Base-by-base conservation (phyloP, 2,113 vertebrate species). In the Gnathonemus echidnorhynchus region DNA sequence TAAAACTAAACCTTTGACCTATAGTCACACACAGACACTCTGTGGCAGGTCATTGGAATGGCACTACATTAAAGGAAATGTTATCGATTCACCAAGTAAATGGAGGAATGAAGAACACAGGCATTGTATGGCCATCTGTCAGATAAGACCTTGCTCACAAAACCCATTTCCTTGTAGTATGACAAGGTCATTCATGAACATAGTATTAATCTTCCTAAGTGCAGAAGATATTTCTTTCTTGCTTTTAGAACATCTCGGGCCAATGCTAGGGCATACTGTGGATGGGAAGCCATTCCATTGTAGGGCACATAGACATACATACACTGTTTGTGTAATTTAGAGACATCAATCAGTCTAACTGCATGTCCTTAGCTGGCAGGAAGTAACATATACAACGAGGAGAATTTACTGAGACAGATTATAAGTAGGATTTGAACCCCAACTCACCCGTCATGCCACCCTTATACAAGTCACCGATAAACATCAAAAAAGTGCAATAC, bases 161-260 rank as follows among this genome's bases (percentile, higher is more conserved):
- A 83, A 39, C 53, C 45, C 92, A 90, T 91, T 94, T 93, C 27
- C 66, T 88, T 70, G 27, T 88, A 86, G 88, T 87, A 66, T 86
- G 91, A 10, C 62, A 94, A 93, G 93, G 92, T 94, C 92, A 94
- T 85, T 88, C 80, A 91, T 83, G 91, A 93, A 93, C 88, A 91
- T 91, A 87, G 62, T 89, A 93, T 92, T 93, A 93, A 94, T 94
- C 92, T 94, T 91, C 88, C 84, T 93, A 93, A 95, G 93, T 94
- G 92, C 92, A 91, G 52, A 70, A 66, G 88, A 92, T 91, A 89
- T 89, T 90, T 92, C 48, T 70, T 9, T 88, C 87, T 89, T 92
- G 86, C 62, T 92, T 92, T 93, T 93, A 90, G 74, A 91, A 86
- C 10, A 31, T 27, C 31, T 13, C n/a, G 62, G 62, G 62, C n/a